Evolutionary conservation across 2,888 invertebrate species (phyloP).

Genomic region (Eledona agricola): DNA sequence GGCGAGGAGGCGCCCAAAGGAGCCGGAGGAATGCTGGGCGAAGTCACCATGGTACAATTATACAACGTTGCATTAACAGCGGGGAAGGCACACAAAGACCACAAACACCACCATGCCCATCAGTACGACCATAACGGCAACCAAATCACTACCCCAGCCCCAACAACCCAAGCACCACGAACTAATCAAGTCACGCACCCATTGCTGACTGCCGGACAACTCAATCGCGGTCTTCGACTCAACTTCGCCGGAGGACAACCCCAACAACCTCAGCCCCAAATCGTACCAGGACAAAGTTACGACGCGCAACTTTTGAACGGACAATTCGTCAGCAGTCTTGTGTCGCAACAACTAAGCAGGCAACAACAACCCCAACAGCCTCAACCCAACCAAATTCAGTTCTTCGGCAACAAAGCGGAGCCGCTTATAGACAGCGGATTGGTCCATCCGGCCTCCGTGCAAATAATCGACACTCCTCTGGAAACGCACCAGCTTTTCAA

Average conservation of each 20-base stretch:
- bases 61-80: constrained; percentile 84
- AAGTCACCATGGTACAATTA: constrained; percentile 81
- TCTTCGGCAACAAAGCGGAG: no score
- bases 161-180: constrained; percentile 67
- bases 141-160: constrained; percentile 68
- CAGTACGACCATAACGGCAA: constrained; percentile 79
- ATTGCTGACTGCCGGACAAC: constrained; percentile 70
- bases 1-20: constrained; percentile 64
- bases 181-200: constrained; percentile 65
- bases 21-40: constrained; percentile 74
- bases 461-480: constrained; percentile 67
- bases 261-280: constrained; percentile 53
- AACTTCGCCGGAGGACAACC: constrained; percentile 63
- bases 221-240: constrained; percentile 68
- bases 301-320: constrained; percentile 72
- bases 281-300: constrained; percentile 65
- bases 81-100: constrained; percentile 86
- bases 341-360: constrained; percentile 49
- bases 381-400: constrained; percentile 45
- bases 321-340: constrained; percentile 65
- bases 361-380: constrained; percentile 33
- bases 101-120: constrained; percentile 87
- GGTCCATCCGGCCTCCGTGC: constrained; percentile 69
- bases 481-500: constrained; percentile 66
- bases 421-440: constrained; percentile 52